Base-by-base conservation (phyloP, 2,888 invertebrate species). In the Idaea straminata region DNA sequence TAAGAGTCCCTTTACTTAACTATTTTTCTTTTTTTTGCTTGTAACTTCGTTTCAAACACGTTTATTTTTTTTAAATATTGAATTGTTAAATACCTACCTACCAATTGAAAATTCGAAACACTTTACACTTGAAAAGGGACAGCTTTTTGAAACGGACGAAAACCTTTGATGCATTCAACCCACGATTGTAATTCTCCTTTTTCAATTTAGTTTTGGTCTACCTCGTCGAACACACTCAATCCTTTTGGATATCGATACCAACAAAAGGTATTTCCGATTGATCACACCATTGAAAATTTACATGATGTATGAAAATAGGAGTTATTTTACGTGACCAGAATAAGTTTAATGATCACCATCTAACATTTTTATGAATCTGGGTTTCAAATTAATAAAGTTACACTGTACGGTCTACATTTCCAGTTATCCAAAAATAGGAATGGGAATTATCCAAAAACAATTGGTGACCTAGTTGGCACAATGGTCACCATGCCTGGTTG, bases 111-210 rank as follows among this genome's bases (percentile, higher is more conserved):
- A 10, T 47, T 38, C 47, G 10, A 47, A 47, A 47, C 47, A 10
- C 6, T 25, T 25, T 47, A 36, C 36, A 7, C 36, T 36, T 10
- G 10, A 36, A 36, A 47, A 47, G 47, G 10, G 7, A 47, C 47
- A 47, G 47, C 10, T 47, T 47, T 47, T 47, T 47, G n/a, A 15
- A 36, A 34, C 13, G 16, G 34, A 61, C 16, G 16, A 61, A 35
- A 61, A 6, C 34, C 38, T 62, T 47, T 62, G n/a, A 38, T 36
- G n/a, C n/a, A 59, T 59, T 59, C 16, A 25, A 59, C 59, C 16
- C 59, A 34, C 59, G 16, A 10, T 59, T 59, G 59, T 59, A 59
- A 59, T 59, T 59, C 6, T 59, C 7, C 59, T 34, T 59, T 59
- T 59, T 47, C 47, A 47, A 47, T 47, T 47, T 47, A 47, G 47